These are phyloP conservation scores for Acanthornis magna DNA, from an alignment of 2,797 vertebrate species.

Conservation along the genomic window DNA sequence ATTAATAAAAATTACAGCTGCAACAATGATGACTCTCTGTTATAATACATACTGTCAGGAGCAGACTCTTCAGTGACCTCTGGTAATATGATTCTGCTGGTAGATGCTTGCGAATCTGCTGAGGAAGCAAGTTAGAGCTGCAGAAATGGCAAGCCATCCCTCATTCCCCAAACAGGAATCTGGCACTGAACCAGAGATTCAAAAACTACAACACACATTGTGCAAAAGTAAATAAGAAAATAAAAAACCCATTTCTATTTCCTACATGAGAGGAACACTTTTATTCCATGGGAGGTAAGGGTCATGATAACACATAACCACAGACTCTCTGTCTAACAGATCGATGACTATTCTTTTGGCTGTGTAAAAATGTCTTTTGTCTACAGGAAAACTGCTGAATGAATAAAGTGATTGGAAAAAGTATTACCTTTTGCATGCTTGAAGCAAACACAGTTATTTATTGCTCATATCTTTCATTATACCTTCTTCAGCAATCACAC, in stretches of 20 bases:
- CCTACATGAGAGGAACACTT: background rate
- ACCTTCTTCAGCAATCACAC: conserved; percentile 40
- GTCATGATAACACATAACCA: background rate
- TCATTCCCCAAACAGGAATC: conserved; percentile 43
- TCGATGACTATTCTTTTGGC: background rate
- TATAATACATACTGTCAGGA: conserved; percentile 51
- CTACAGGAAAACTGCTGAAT: conserved; percentile 51
- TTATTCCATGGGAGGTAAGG: background rate
- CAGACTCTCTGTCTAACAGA: conserved; percentile 38
- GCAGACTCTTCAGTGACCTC: conserved; percentile 38
- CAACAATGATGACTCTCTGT: conserved; percentile 7
- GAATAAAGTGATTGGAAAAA: conserved; percentile 39
- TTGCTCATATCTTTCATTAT: conserved; percentile 25
- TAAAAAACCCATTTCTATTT: background rate
- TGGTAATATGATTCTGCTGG: conserved; percentile 49
- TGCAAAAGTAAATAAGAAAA: background rate
- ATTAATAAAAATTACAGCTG: conserved; percentile 61
- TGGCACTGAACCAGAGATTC: background rate
- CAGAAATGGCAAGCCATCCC: conserved; percentile 41
- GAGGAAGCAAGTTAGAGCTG: conserved; percentile 37
- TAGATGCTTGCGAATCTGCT: conserved; percentile 32
- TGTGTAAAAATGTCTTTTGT: conserved; percentile 53
- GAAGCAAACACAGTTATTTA: conserved; percentile 58
- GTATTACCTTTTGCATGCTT: conserved; percentile 5
- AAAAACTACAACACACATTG: background rate